Percentiles rank a stretch among this genome's conserved stretches.
These are phyloP conservation scores for Periphyllus acericola DNA, from an alignment of 2,888 invertebrate species.

Conservation along the genomic window DNA sequence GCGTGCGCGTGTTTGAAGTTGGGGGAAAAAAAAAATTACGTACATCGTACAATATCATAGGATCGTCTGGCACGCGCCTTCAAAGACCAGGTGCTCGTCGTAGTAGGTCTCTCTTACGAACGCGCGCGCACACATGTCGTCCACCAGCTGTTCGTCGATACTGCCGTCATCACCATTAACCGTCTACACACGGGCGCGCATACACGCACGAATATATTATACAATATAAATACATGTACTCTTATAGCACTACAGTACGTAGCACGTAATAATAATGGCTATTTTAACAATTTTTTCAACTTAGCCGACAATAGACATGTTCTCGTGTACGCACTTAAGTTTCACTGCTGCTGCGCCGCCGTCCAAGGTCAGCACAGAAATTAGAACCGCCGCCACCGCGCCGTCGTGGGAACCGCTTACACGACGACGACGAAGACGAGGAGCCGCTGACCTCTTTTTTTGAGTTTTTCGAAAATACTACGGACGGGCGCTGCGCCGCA, in stretches of 20 bases:
- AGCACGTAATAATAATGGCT: neutral
- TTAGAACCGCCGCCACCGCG: neutral
- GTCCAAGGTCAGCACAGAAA: slow-evolving; percentile 35
- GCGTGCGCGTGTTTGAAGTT: neutral
- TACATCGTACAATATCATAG: slow-evolving; percentile 38
- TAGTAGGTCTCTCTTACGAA: neutral
- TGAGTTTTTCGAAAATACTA: slow-evolving; percentile 1
- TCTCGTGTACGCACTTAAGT: neutral
- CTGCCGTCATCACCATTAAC: neutral
- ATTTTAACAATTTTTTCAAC: slow-evolving; percentile 1
- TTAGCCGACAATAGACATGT: neutral
- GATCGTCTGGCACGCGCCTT: slow-evolving; percentile 58
- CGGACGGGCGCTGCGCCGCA: neutral
- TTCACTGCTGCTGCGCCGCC: neutral
- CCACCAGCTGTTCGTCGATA: slow-evolving; percentile 38
- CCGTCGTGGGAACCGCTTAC: slow-evolving; percentile 36
- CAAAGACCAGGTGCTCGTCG: slow-evolving; percentile 55
- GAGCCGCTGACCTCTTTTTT: slow-evolving; percentile 30
- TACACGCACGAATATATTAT: neutral
- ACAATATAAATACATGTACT: no score
- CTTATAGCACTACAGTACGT: no score
- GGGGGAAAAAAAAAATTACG: neutral
- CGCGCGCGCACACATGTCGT: slow-evolving; percentile 42
- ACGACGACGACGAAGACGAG: neutral
- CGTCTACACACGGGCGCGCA: neutral